Evolutionary conservation across 1,140 invertebrate genomes (phyloP).

Genomic region (Tetramorium alpestre): DNA sequence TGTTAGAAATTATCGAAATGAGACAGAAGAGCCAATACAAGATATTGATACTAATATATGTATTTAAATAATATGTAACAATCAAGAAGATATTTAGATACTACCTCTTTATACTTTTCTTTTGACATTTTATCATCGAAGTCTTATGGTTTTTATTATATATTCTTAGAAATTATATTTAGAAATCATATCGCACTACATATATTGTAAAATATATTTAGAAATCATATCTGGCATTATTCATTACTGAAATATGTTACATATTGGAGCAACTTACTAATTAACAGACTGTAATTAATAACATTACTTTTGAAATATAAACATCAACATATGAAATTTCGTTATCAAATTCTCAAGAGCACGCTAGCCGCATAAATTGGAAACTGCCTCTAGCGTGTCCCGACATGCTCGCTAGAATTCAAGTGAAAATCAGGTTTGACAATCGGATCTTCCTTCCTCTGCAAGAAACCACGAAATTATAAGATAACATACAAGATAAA

Average conservation of each 20-base stretch:
- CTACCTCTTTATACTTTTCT: too few relatives aligned
- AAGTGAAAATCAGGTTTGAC: neutral
- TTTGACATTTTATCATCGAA: too few relatives aligned
- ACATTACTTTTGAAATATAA: neutral
- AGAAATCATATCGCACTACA: neutral
- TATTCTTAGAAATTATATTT: neutral
- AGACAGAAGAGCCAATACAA: too few relatives aligned
- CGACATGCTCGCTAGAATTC: neutral
- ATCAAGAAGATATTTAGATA: too few relatives aligned
- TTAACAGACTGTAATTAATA: slow-evolving; percentile 19
- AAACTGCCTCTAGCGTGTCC: neutral
- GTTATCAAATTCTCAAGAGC: neutral
- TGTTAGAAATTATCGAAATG: too few relatives aligned
- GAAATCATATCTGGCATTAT: neutral
- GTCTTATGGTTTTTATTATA: too few relatives aligned
- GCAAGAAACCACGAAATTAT: neutral
- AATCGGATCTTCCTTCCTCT: slow-evolving; percentile 6
- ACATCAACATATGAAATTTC: neutral
- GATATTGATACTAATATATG: too few relatives aligned
- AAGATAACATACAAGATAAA: neutral
- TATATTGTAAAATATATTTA: neutral
- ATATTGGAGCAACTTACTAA: neutral
- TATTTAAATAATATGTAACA: too few relatives aligned
- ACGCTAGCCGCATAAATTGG: neutral
- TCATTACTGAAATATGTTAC: neutral